phyloP scores from a whole-genome alignment of 2,113 vertebrate species.

The Sakesphorus luctuosus region DNA sequence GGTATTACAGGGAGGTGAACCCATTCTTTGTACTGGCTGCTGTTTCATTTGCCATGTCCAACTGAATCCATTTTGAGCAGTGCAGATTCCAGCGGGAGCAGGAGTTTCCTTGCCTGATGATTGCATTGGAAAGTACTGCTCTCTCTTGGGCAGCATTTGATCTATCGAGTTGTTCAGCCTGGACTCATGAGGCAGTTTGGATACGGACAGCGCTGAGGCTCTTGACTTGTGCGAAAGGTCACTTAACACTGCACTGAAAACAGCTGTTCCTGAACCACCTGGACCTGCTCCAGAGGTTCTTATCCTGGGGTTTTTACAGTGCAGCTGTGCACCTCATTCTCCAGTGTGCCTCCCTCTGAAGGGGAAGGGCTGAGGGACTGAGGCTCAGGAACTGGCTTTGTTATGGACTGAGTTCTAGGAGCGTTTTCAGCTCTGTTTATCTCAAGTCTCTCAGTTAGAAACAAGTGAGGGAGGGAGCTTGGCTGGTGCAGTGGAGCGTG shows the following conservation, averaged over 20 bases:
- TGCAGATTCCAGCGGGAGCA: background rate
- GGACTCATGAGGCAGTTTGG: rapidly evolving
- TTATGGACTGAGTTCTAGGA: rapidly evolving
- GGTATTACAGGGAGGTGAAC: background rate
- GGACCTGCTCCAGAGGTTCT: background rate
- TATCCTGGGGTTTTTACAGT: background rate
- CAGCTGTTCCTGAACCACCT: background rate
- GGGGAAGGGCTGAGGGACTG: background rate
- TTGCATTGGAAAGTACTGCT: background rate
- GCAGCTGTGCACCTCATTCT: background rate
- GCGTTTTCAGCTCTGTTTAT: background rate
- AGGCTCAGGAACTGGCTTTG: background rate
- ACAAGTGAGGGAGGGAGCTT: background rate
- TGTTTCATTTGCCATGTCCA: background rate
- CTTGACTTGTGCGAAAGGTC: background rate
- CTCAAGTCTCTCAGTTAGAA: background rate
- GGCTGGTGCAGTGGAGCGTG: background rate
- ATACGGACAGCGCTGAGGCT: background rate
- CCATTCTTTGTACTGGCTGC: background rate
- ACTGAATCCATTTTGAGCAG: background rate
- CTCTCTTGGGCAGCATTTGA: background rate
- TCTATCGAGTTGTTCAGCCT: background rate
- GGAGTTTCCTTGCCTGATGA: background rate
- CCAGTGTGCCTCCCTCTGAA: background rate
- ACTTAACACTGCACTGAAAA: background rate